These are phyloP conservation scores for Eciton burchellii DNA, from an alignment of 1,140 invertebrate genomes.

Conservation along the genomic window DNA sequence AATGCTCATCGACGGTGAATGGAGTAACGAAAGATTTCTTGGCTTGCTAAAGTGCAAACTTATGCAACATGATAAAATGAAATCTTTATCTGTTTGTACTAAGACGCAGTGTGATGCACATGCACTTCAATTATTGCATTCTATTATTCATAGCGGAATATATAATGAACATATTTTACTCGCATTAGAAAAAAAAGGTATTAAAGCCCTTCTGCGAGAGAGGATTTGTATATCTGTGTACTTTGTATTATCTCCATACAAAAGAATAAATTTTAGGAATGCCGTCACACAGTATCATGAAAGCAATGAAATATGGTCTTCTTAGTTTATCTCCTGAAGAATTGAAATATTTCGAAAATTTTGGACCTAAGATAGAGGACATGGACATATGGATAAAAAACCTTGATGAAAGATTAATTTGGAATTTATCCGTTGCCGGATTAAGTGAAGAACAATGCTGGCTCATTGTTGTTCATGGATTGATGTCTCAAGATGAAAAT, in stretches of 20 bases:
- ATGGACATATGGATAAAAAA: conserved; percentile 23
- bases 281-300: conserved; percentile 58
- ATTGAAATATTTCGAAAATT: conserved; percentile 58
- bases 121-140: conserved; percentile 22
- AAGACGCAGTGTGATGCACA: neutral
- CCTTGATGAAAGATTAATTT: conserved; percentile 50
- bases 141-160: conserved; percentile 64
- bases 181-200: conserved; percentile 60
- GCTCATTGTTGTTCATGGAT: conserved; percentile 59
- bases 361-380: conserved; percentile 42
- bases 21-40: conserved; percentile 41
- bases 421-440: conserved; percentile 57
- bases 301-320: conserved; percentile 71
- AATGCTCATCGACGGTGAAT: conserved; percentile 63
- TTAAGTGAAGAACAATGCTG: conserved; percentile 58
- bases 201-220: neutral
- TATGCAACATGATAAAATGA: conserved; percentile 5
- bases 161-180: conserved; percentile 62
- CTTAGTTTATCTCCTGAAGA: conserved; percentile 54
- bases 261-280: conserved; percentile 63
- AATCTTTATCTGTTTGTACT: conserved; percentile 6
- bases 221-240: neutral
- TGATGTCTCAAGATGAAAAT: conserved; percentile 52
- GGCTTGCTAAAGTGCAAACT: conserved; percentile 40
- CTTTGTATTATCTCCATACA: neutral